A percentile compares a stretch with the other conserved stretches of the same genome.
These are phyloP conservation scores for Yponomeuta cagnagella DNA, from an alignment of 2,888 invertebrate species.

Conservation along the genomic window DNA sequence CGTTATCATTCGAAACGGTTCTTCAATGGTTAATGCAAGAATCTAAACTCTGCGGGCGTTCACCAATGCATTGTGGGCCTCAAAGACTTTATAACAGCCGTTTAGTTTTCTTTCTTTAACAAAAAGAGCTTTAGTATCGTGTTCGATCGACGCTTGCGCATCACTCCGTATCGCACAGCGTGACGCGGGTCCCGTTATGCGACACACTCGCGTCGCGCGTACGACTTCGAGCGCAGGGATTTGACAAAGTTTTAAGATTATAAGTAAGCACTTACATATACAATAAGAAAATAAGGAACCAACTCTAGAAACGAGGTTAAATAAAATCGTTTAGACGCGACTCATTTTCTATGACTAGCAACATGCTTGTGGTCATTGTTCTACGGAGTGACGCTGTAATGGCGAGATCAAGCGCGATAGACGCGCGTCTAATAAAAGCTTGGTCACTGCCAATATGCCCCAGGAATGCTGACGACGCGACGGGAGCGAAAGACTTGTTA, in stretches of 20 bases:
- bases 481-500: background rate
- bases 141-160: slow-evolving; percentile 24
- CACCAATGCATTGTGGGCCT: background rate
- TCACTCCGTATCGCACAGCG: slow-evolving; percentile 18
- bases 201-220: slow-evolving; percentile 46
- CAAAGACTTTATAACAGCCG: background rate
- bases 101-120: background rate
- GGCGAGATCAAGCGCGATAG: background rate
- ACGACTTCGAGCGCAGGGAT: slow-evolving; percentile 17
- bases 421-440: background rate
- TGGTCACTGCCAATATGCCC: slow-evolving; percentile 10
- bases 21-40: background rate
- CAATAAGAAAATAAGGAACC: too few relatives aligned
- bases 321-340: too few relatives aligned
- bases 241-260: background rate
- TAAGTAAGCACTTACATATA: too few relatives aligned
- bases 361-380: background rate
- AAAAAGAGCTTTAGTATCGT: background rate
- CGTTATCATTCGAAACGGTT: slow-evolving; percentile 14
- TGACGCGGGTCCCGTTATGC: slow-evolving; percentile 45
- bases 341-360: too few relatives aligned
- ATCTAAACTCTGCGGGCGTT: background rate
- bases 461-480: slow-evolving; percentile 6
- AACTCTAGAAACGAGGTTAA: too few relatives aligned
- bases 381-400: background rate